phyloP scores from a whole-genome alignment of 2,888 invertebrate species.

The Melinaea menophilus region DNA sequence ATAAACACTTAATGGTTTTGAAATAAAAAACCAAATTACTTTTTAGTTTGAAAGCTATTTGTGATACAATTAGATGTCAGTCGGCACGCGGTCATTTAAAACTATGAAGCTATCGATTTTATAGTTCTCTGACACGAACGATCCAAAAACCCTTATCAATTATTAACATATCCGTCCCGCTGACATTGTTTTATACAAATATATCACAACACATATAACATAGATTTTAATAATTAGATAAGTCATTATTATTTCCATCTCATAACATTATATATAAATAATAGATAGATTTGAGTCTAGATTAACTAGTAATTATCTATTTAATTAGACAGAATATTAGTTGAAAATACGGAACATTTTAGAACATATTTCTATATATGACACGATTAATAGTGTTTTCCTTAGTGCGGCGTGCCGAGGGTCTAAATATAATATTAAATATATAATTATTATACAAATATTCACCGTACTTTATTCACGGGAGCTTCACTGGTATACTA shows the following conservation, averaged over 20 bases:
- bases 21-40: constrained; percentile 12
- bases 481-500: constrained; percentile 18
- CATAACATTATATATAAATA: too few species aligned
- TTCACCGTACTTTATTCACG: background rate
- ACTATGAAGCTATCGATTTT: constrained; percentile 38
- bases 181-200: constrained; percentile 37
- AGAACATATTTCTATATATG: too few species aligned
- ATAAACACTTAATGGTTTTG: background rate
- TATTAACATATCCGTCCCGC: constrained; percentile 53
- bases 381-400: too few species aligned
- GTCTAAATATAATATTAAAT: too few species aligned
- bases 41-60: constrained; percentile 20
- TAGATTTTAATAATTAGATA: too few species aligned
- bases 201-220: constrained; percentile 19
- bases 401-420: too few species aligned
- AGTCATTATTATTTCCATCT: too few species aligned
- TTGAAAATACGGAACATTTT: too few species aligned
- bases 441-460: background rate
- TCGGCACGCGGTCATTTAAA: constrained; percentile 27
- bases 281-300: too few species aligned
- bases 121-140: constrained; percentile 32
- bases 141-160: constrained; percentile 54
- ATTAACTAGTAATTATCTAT: too few species aligned
- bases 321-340: too few species aligned
- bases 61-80: constrained; percentile 25